A percentile compares a stretch with the other conserved stretches of the same genome.
Evolutionary conservation across 2,113 vertebrate species (phyloP).

Genomic region (Vireo altiloquus): DNA sequence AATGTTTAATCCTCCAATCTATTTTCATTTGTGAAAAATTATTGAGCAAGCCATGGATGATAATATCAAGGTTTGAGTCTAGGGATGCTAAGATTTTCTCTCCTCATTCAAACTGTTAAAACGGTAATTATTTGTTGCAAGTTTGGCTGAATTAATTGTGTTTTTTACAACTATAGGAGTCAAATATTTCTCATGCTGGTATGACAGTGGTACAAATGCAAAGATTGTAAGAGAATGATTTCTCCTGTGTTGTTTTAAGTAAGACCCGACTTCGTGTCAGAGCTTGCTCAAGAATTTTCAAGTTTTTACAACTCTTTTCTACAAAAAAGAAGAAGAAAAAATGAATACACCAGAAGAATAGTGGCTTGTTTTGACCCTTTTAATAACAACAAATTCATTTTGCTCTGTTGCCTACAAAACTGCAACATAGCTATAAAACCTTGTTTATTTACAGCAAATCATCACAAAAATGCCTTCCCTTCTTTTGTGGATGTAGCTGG

Average conservation of each 20-base stretch:
- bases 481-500: not conserved
- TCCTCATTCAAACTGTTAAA: not conserved
- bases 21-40: slow-evolving; percentile 23
- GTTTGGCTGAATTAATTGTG: not conserved
- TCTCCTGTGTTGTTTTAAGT: not conserved
- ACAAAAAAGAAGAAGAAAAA: not conserved
- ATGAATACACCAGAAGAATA: not conserved
- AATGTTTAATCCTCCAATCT: slow-evolving; percentile 19
- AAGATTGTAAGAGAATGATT: not conserved
- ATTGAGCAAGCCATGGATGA: not conserved
- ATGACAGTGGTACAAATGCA: not conserved
- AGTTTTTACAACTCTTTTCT: not conserved
- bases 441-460: not conserved
- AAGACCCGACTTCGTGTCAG: not conserved
- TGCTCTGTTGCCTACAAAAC: not conserved
- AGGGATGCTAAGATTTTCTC: slow-evolving; percentile 16
- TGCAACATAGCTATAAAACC: not conserved
- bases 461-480: not conserved
- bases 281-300: slow-evolving; percentile 4
- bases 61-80: not conserved
- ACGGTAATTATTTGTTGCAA: slow-evolving; percentile 16
- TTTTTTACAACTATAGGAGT: not conserved
- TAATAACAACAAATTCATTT: not conserved
- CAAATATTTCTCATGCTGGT: not conserved
- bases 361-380: not conserved